These are phyloP conservation scores for Zaprionus vittiger DNA, from an alignment of 1,140 invertebrate genomes.

Conservation along the genomic window DNA sequence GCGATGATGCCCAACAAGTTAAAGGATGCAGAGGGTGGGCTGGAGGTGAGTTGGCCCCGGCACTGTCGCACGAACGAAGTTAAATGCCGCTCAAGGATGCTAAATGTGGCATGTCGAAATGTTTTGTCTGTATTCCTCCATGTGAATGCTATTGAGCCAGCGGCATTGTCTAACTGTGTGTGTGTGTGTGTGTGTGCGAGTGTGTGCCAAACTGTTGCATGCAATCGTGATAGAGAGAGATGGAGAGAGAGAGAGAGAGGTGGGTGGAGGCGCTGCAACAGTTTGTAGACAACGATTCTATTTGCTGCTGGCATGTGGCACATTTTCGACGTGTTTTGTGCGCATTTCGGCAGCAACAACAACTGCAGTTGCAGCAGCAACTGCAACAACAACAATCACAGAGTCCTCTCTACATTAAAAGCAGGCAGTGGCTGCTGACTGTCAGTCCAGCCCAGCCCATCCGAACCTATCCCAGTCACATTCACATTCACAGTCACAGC, in stretches of 20 bases:
- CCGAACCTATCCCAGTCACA: conserved; percentile 7
- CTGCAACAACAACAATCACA: conserved; percentile 10
- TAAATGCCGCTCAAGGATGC: conserved; percentile 81
- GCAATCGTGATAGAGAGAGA: conserved; percentile 47
- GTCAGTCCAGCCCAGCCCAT: conserved; percentile 8
- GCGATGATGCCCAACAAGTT: conserved; percentile 12
- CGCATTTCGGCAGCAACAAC: conserved; percentile 73
- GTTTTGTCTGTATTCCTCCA: conserved; percentile 66
- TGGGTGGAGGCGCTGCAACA: background rate
- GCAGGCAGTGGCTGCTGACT: conserved; percentile 52
- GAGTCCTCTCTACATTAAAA: conserved; percentile 43
- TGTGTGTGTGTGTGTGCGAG: conserved; percentile 13
- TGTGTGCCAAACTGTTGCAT: conserved; percentile 73
- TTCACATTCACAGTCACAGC: conserved; percentile 48
- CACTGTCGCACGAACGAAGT: conserved; percentile 57
- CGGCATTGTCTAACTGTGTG: conserved; percentile 59
- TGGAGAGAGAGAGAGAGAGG: conserved; percentile 17
- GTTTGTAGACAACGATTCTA: conserved; percentile 45
- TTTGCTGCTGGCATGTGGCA: conserved; percentile 77
- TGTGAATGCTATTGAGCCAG: conserved; percentile 64
- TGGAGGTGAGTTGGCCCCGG: no score
- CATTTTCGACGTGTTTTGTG: conserved; percentile 83
- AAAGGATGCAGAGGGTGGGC: background rate
- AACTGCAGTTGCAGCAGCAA: background rate
- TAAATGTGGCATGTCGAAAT: conserved; percentile 81